Evolutionary conservation across 1,140 invertebrate species (phyloP).

Genomic region (Galendromus occidentalis): DNA sequence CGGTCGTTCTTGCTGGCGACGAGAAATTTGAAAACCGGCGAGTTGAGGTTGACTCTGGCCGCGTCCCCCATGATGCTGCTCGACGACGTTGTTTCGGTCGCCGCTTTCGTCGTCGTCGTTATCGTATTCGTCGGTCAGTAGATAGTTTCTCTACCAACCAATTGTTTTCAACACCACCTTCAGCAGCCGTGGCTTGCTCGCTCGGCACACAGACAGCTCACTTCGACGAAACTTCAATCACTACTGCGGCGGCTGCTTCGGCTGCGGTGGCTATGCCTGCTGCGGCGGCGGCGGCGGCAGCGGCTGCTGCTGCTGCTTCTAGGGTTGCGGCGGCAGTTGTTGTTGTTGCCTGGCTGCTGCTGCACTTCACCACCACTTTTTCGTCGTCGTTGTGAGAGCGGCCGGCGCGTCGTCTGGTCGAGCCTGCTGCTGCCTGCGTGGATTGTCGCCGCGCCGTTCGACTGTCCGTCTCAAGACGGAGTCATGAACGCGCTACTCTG

Average conservation of each 20-base stretch:
- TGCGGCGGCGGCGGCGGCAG: too few relatives aligned
- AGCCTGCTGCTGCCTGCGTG: background rate
- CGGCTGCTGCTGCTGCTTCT: too few relatives aligned
- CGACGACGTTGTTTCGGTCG: too few relatives aligned
- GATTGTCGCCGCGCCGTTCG: background rate
- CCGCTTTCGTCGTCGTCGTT: too few relatives aligned
- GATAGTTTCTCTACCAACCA: too few relatives aligned
- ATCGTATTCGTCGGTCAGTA: too few relatives aligned
- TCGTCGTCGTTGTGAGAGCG: background rate
- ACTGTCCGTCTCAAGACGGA: background rate
- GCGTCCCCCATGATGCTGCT: background rate
- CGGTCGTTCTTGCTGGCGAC: conserved; percentile 10
- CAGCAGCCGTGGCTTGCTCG: too few relatives aligned
- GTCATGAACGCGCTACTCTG: background rate
- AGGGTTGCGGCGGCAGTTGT: background rate
- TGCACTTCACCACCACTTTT: background rate
- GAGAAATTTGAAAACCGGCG: background rate
- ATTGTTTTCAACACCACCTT: too few relatives aligned
- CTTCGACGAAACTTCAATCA: too few relatives aligned
- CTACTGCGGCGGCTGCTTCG: too few relatives aligned
- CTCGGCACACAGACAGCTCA: too few relatives aligned
- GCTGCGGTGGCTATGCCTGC: too few relatives aligned
- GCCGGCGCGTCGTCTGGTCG: background rate
- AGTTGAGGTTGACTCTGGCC: background rate
- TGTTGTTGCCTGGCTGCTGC: background rate